Percentiles rank a stretch among this genome's conserved stretches.
Conservation (phyloP, 1,140 invertebrate genomes). For the Archivesica marissinica region DNA sequence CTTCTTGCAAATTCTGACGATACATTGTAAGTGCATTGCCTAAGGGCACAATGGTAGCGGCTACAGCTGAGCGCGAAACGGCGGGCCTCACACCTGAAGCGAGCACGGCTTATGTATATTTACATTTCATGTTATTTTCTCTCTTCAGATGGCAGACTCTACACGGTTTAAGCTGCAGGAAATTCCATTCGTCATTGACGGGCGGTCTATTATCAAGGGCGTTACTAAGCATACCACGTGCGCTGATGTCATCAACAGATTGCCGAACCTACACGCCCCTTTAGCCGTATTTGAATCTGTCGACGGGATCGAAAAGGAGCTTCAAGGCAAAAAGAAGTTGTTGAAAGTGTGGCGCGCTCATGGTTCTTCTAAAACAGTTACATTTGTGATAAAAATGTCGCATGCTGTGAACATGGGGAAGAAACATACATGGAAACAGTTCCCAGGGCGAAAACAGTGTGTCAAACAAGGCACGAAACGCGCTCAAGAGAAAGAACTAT, state of each 20-base stretch:
- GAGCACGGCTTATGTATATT: not conserved
- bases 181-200: slow-evolving; percentile 51
- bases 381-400: slow-evolving; percentile 42
- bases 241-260: slow-evolving; percentile 48
- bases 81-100: too few relatives aligned
- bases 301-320: slow-evolving; percentile 48
- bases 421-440: slow-evolving; percentile 1
- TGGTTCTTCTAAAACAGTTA: slow-evolving; percentile 29
- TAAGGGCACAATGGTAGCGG: too few relatives aligned
- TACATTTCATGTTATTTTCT: not conserved
- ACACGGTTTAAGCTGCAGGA: slow-evolving; percentile 29
- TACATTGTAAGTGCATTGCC: too few relatives aligned
- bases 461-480: not conserved
- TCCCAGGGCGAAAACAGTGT: not conserved
- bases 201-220: slow-evolving; percentile 14
- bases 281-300: slow-evolving; percentile 44
- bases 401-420: not conserved
- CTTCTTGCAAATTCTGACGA: too few relatives aligned
- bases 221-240: slow-evolving; percentile 53
- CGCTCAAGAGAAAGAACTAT: not conserved
- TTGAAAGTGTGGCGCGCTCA: slow-evolving; percentile 47
- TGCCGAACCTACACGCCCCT: slow-evolving; percentile 29
- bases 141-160: slow-evolving; percentile 28
- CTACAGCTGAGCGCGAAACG: too few relatives aligned
- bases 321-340: slow-evolving; percentile 40